These are phyloP conservation scores for Dolichopus griseipennis DNA, from an alignment of 2,888 invertebrate genomes.

Conservation along the genomic window DNA sequence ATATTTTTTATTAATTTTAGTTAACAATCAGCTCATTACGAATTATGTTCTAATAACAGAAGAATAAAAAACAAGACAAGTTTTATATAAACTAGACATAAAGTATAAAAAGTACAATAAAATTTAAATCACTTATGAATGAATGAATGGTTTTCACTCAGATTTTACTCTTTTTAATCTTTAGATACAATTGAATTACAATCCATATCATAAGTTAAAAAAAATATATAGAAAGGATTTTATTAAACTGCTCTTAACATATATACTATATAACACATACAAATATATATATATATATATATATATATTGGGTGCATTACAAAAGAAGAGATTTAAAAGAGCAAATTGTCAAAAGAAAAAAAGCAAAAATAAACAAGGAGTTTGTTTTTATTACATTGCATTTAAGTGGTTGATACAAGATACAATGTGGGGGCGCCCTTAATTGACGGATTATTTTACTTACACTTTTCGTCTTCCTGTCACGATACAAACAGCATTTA, in stretches of 20 bases:
- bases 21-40: background rate
- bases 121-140: background rate
- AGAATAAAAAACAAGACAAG: background rate
- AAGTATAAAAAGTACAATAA: too few species aligned
- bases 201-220: background rate
- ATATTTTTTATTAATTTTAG: background rate
- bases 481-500: background rate
- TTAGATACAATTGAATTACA: background rate
- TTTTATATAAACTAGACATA: background rate
- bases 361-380: too few species aligned
- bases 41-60: background rate
- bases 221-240: too few species aligned
- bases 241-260: too few species aligned
- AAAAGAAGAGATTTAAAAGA: too few species aligned
- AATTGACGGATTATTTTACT: conserved; percentile 2
- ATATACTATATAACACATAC: too few species aligned
- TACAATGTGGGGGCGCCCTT: conserved; percentile 1
- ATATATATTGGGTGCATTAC: too few species aligned
- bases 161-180: background rate
- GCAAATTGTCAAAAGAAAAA: too few species aligned
- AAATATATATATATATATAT: too few species aligned
- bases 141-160: background rate
- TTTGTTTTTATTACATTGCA: background rate
- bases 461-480: background rate
- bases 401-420: background rate